Conservation (phyloP, 2,888 invertebrate genomes). For the Maniola hyperantus region DNA sequence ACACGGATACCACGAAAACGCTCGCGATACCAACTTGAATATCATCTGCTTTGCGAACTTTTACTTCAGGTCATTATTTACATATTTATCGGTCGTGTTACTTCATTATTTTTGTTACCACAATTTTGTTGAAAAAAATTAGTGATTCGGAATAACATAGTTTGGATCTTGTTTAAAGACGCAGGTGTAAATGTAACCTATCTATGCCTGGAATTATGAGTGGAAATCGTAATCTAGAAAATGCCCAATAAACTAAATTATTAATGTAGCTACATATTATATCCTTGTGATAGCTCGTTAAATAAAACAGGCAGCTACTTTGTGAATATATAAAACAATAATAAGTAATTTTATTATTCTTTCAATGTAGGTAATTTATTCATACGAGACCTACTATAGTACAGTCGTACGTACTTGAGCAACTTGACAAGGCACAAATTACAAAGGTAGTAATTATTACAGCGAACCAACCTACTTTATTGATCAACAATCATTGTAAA, state of each 20-base stretch:
- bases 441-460: no score
- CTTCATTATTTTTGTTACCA: not conserved
- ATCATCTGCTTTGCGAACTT: slow-evolving; percentile 42
- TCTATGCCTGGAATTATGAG: not conserved
- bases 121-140: not conserved
- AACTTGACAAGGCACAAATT: no score
- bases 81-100: not conserved
- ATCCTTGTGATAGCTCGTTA: not conserved
- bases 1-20: slow-evolving; percentile 37
- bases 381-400: not conserved
- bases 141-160: not conserved
- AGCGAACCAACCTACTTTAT: no score
- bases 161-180: not conserved
- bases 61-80: slow-evolving; percentile 6
- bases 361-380: not conserved
- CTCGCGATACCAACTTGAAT: slow-evolving; percentile 39
- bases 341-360: not conserved
- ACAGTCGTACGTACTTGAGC: no score
- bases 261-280: no score
- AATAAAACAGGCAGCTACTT: not conserved
- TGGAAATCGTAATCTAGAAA: not conserved
- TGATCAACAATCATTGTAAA: no score
- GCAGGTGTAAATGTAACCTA: slow-evolving; percentile 12
- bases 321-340: not conserved
- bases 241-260: not conserved